phyloP scores from a whole-genome alignment of 2,888 invertebrate species.

The Pecten maximus region DNA sequence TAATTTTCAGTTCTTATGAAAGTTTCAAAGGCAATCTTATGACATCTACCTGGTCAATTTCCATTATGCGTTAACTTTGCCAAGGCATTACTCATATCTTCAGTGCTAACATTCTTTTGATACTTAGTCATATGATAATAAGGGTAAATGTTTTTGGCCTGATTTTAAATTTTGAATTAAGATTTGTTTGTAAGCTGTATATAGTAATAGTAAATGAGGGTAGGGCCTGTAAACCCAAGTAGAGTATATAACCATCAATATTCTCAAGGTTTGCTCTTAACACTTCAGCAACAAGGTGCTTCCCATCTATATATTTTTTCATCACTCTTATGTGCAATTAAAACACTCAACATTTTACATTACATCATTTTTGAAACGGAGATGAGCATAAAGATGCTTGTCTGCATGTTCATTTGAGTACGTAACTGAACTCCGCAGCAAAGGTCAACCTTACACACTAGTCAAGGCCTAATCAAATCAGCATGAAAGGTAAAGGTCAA shows the following conservation, averaged over 20 bases:
- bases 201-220: background rate
- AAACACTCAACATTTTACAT: slow-evolving; percentile 26
- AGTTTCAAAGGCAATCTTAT: background rate
- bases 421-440: background rate
- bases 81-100: background rate
- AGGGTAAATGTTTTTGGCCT: background rate
- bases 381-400: background rate
- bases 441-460: slow-evolving; percentile 23
- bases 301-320: slow-evolving; percentile 6
- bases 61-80: background rate
- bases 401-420: slow-evolving; percentile 29
- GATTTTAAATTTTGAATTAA: background rate
- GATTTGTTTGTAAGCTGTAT: background rate
- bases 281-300: slow-evolving; percentile 10
- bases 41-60: background rate
- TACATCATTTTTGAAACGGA: background rate
- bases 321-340: slow-evolving; percentile 26
- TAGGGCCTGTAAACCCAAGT: background rate
- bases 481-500: background rate
- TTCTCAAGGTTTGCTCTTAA: background rate
- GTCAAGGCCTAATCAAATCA: slow-evolving; percentile 14
- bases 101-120: background rate
- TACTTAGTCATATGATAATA: background rate
- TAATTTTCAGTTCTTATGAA: background rate
- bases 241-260: background rate